These are phyloP conservation scores for Diachrysia chrysitis DNA, from an alignment of 2,888 invertebrate genomes.

Conservation along the genomic window DNA sequence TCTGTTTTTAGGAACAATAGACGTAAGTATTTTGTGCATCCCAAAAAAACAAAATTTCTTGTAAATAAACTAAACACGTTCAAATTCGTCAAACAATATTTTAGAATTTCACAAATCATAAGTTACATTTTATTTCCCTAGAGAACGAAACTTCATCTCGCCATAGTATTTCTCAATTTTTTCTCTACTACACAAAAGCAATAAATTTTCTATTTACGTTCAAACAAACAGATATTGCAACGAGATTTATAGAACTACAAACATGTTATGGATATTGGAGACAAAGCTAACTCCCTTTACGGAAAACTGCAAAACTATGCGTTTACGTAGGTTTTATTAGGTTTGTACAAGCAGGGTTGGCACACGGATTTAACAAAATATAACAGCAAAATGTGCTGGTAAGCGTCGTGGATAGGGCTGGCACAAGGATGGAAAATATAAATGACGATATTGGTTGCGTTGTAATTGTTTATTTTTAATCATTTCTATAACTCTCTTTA, in stretches of 20 bases:
- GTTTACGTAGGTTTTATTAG: neutral
- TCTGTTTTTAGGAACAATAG: no score
- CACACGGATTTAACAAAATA: neutral
- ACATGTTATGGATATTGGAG: constrained; percentile 37
- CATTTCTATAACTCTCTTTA: neutral
- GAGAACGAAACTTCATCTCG: constrained; percentile 14
- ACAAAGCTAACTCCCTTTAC: neutral
- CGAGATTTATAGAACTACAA: constrained; percentile 55
- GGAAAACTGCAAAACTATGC: neutral
- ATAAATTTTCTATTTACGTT: constrained; percentile 60
- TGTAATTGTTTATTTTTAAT: neutral
- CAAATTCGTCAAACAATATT: neutral
- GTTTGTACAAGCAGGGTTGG: neutral
- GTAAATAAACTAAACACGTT: neutral
- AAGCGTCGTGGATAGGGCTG: neutral
- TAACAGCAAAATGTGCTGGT: neutral
- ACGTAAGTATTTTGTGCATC: no score
- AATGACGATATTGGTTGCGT: neutral
- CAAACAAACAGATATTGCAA: constrained; percentile 54
- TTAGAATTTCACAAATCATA: neutral
- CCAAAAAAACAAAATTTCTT: no score
- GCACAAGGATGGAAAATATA: neutral
- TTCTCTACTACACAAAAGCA: constrained; percentile 38
- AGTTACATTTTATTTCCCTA: constrained; percentile 14
- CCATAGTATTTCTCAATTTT: constrained; percentile 28